Evolutionary conservation across 2,797 vertebrate species (phyloP).

Genomic region (Spondyliosoma cantharus): DNA sequence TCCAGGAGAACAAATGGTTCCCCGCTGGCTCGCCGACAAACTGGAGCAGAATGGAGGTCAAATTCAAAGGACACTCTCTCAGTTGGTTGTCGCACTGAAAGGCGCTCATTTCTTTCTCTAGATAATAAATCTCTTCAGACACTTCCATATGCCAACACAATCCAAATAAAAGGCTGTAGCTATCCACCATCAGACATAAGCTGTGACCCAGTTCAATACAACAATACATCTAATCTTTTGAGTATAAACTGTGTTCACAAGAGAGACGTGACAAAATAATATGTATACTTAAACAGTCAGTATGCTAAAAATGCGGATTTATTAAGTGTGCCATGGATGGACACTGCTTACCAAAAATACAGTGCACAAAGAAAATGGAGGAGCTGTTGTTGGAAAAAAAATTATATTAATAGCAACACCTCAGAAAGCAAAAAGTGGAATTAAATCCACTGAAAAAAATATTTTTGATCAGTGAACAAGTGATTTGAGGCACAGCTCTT

Average conservation of each 20-base stretch:
- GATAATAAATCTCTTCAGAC: constrained; percentile 17
- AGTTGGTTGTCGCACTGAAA: background rate
- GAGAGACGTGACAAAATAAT: background rate
- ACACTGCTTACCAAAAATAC: background rate
- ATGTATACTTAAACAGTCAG: background rate
- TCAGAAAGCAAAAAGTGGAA: too few species aligned
- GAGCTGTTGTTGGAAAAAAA: background rate
- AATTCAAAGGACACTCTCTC: constrained; percentile 14
- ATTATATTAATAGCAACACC: too few species aligned
- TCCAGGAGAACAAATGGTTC: constrained; percentile 24
- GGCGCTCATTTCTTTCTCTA: constrained; percentile 3
- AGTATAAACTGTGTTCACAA: background rate
- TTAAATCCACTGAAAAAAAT: too few species aligned
- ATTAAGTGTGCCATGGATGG: background rate
- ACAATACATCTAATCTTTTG: constrained; percentile 23
- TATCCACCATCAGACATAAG: constrained; percentile 4
- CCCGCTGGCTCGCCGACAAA: constrained; percentile 11
- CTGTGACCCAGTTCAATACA: background rate
- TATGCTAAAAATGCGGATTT: background rate
- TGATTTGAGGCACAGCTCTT: background rate
- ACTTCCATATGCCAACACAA: constrained; percentile 7
- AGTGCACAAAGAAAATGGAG: background rate
- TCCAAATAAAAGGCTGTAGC: constrained; percentile 6
- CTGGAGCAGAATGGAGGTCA: constrained; percentile 51
- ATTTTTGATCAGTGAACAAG: too few species aligned